Conservation (phyloP, 1,140 invertebrate genomes). For the Drepana arcuata region DNA sequence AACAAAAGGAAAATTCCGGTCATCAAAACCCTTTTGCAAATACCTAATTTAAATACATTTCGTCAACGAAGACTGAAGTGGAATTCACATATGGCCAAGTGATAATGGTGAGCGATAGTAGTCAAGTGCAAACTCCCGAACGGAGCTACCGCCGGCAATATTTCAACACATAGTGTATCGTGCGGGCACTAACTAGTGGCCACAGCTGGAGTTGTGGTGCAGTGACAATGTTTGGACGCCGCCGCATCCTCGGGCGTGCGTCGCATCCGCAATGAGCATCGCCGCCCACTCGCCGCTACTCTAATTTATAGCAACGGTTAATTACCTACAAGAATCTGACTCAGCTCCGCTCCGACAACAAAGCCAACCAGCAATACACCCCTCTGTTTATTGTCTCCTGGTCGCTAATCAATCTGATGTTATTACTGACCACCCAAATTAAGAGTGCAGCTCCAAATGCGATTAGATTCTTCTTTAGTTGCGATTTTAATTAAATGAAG, state of each 20-base stretch:
- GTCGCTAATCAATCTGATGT: slow-evolving; percentile 14
- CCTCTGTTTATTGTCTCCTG: slow-evolving; percentile 7
- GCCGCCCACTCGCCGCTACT: slow-evolving; percentile 21
- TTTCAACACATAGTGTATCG: slow-evolving; percentile 40
- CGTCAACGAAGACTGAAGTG: no score
- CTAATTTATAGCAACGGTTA: slow-evolving; percentile 62
- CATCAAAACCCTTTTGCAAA: no score
- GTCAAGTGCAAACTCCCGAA: slow-evolving; percentile 19
- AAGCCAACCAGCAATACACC: slow-evolving; percentile 6
- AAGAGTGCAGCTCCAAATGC: no score
- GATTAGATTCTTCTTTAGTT: no score
- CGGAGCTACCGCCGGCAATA: slow-evolving; percentile 34
- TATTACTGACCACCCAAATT: no score
- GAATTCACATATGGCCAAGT: no score
- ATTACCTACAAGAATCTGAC: slow-evolving; percentile 60
- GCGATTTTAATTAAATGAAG: no score
- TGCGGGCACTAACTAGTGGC: slow-evolving; percentile 50
- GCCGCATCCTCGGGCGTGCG: slow-evolving; percentile 46
- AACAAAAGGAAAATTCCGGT: no score
- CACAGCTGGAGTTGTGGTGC: slow-evolving; percentile 56
- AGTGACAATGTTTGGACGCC: slow-evolving; percentile 53
- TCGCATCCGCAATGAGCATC: slow-evolving; percentile 48
- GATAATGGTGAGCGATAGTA: no score
- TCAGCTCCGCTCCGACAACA: slow-evolving; percentile 24
- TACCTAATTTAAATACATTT: no score